Evolutionary conservation across 2,888 invertebrate species (phyloP).

Genomic region (Diarsia rubi): DNA sequence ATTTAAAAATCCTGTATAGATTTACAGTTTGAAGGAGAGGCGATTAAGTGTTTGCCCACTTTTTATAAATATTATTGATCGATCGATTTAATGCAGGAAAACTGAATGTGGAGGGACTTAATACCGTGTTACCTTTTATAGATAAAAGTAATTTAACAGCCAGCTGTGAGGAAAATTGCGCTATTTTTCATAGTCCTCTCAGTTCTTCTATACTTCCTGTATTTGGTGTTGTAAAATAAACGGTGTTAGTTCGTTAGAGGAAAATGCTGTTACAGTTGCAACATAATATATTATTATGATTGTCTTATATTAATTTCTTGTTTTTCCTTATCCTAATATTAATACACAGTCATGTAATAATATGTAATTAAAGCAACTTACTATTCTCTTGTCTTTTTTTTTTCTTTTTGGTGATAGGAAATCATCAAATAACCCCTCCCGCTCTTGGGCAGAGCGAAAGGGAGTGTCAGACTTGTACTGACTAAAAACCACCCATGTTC

Average conservation of each 20-base stretch:
- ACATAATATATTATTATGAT: no score
- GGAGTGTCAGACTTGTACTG: no score
- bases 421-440: no score
- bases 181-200: slow-evolving; percentile 46
- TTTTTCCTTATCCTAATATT: not conserved
- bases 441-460: no score
- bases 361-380: not conserved
- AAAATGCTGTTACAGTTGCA: not conserved
- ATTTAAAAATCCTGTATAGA: no score
- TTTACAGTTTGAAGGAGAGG: not conserved
- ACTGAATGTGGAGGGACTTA: slow-evolving; percentile 15
- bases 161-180: slow-evolving; percentile 44
- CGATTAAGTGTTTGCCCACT: not conserved
- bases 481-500: no score
- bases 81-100: slow-evolving; percentile 3
- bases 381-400: no score
- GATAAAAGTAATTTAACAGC: slow-evolving; percentile 35
- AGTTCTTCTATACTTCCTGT: slow-evolving; percentile 36
- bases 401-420: no score
- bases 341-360: not conserved
- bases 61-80: slow-evolving; percentile 12
- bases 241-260: slow-evolving; percentile 6
- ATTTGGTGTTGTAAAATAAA: slow-evolving; percentile 6
- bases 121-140: slow-evolving; percentile 43
- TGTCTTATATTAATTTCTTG: not conserved